Percentiles rank a stretch among this genome's conserved stretches.
phyloP scores from a whole-genome alignment of 2,888 invertebrate species.

The Drosophila setosimentum region DNA sequence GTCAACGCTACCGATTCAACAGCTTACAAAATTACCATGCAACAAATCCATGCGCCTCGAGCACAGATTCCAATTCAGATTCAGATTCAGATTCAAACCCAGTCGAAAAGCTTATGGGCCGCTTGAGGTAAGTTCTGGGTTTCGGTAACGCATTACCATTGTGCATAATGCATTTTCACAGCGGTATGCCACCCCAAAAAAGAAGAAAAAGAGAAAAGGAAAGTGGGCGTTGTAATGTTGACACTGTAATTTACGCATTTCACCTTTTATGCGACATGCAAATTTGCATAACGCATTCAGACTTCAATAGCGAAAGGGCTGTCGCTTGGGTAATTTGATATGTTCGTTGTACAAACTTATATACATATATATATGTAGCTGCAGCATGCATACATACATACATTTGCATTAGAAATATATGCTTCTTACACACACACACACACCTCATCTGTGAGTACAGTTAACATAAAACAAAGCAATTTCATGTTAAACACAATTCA shows the following conservation, averaged over 20 bases:
- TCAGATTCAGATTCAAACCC: not conserved
- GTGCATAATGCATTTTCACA: slow-evolving; percentile 76
- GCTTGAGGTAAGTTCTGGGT: slow-evolving; percentile 37
- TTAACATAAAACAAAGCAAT: slow-evolving; percentile 1
- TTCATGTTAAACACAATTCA: not conserved
- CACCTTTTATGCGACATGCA: slow-evolving; percentile 54
- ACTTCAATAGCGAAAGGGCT: slow-evolving; percentile 57
- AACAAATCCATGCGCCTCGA: slow-evolving; percentile 27
- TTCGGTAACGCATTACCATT: slow-evolving; percentile 52
- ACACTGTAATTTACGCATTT: slow-evolving; percentile 80
- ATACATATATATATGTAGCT: not conserved
- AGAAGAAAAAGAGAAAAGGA: slow-evolving; percentile 31
- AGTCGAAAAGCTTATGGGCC: slow-evolving; percentile 3
- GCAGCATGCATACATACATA: not conserved
- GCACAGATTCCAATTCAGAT: not conserved
- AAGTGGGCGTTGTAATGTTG: slow-evolving; percentile 79
- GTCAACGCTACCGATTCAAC: slow-evolving; percentile 66
- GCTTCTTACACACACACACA: not conserved
- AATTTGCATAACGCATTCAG: slow-evolving; percentile 64
- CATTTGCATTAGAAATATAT: slow-evolving; percentile 7
- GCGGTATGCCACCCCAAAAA: slow-evolving; percentile 64
- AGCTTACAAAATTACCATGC: slow-evolving; percentile 62
- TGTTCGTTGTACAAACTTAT: slow-evolving; percentile 10
- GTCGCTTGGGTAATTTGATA: slow-evolving; percentile 64
- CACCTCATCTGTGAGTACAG: slow-evolving; percentile 17